Evolutionary conservation across 2,888 invertebrate genomes (phyloP), one percentile per base, ranked within the genome.

Genomic region (Drosophila mayaguana): DNA sequence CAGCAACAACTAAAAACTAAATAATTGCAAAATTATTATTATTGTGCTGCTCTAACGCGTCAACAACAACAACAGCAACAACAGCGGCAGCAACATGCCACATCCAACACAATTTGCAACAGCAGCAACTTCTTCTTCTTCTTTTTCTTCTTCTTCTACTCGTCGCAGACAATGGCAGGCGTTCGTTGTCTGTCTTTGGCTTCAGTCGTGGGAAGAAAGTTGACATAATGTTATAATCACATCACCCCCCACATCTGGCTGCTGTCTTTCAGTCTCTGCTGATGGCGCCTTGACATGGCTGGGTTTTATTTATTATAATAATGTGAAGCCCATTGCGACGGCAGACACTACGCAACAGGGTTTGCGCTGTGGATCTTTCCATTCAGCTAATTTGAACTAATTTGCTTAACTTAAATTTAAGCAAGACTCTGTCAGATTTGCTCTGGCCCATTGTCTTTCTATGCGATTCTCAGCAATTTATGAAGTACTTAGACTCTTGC

Each of bases 181-280:
- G 60, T 64, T 68, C 57, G 72, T 34, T 50, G 50, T 20, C 40
- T 25, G 50, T 20, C 40, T 25, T 12, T 38, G 57, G 70, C 48
- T 51, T 75, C 20, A 34, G 79, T 80, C 89, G 86, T 87, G 86
- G 86, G 89, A 87, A 87, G 86, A 87, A 87, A 87, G 86, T 84
- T 87, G 89, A 86, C 88, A 86, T 86, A 86, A 86, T 86, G 88
- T 80, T 79, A 86, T 86, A 86, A 86, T 86, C 88, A 84, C 64
- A 20, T 18, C 50, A 14, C 50, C 50, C 78, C 78, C 62, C 62
- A 81, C 88, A 83, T 80, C 78, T 82, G 63, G 64, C 51, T 62
- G 55, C 43, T 50, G 32, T 20, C 48, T 48, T 28, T 28, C 51
- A 22, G 59, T 60, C 61, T 55, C 65, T 34, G 74, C 48, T 60